Percentiles rank a stretch among this genome's conserved stretches.
Evolutionary conservation across 2,113 vertebrate species (phyloP).

Genomic region (Oncorhynchus masou): DNA sequence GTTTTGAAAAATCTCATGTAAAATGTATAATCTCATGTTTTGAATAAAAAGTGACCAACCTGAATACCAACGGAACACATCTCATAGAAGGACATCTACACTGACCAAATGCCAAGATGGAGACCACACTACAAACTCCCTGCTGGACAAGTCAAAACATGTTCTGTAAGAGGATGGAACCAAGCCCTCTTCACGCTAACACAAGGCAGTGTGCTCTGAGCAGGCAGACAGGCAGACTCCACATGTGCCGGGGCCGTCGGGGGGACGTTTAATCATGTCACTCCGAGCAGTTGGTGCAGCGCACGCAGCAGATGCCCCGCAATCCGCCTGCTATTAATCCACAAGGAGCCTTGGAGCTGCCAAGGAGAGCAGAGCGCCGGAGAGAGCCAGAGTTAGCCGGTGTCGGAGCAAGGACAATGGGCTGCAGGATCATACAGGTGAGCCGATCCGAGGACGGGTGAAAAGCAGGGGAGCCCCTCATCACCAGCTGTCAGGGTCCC

Average conservation of each 20-base stretch:
- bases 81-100: not conserved
- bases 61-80: not conserved
- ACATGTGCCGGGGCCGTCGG: slow-evolving; percentile 40
- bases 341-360: slow-evolving; percentile 40
- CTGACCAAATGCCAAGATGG: not conserved
- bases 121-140: not conserved
- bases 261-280: slow-evolving; percentile 64
- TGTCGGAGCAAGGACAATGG: slow-evolving; percentile 23
- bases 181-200: not conserved
- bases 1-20: not conserved
- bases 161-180: not conserved
- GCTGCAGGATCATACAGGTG: slow-evolving; percentile 42
- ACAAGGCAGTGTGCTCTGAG: not conserved
- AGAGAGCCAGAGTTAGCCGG: not conserved
- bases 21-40: not conserved
- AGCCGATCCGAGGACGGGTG: slow-evolving; percentile 49
- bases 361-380: slow-evolving; percentile 2
- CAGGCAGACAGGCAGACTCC: slow-evolving; percentile 31
- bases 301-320: slow-evolving; percentile 67
- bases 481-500: slow-evolving; percentile 29
- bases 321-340: slow-evolving; percentile 71
- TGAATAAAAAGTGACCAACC: not conserved
- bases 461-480: slow-evolving; percentile 18
- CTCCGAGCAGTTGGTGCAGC: slow-evolving; percentile 64
- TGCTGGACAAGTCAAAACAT: not conserved